These are phyloP conservation scores for Notoglanidium macrostoma DNA, from an alignment of 2,797 vertebrate genomes.

Conservation along the genomic window DNA sequence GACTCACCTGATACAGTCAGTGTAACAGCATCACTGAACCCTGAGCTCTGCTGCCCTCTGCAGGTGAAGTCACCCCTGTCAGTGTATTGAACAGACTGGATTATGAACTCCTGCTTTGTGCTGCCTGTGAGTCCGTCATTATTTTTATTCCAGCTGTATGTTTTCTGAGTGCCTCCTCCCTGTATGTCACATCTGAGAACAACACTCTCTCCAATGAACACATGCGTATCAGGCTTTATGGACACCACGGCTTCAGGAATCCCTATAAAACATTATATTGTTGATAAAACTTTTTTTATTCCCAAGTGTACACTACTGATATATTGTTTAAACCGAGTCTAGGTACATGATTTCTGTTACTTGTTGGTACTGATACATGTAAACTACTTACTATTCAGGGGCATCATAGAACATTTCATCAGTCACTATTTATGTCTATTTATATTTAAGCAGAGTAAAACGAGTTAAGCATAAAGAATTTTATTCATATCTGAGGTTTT, in stretches of 20 bases:
- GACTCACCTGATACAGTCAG: background rate
- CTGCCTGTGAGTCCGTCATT: background rate
- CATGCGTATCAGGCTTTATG: background rate
- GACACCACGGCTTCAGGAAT: background rate
- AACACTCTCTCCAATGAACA: background rate
- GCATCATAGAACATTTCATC: too few species aligned
- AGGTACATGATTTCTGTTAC: background rate
- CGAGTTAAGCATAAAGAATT: background rate
- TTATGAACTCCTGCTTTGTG: background rate
- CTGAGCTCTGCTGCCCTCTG: background rate
- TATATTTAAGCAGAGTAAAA: too few species aligned
- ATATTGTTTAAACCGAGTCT: too few species aligned
- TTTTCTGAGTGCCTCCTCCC: background rate
- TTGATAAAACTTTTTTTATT: background rate
- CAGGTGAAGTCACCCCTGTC: background rate
- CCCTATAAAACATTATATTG: background rate
- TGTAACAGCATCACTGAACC: constrained; percentile 4
- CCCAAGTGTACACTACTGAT: too few species aligned
- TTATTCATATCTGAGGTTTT: background rate
- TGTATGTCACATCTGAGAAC: background rate
- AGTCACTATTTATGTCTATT: too few species aligned
- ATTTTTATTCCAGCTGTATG: background rate
- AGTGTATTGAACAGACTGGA: background rate
- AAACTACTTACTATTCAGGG: too few species aligned
- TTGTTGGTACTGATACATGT: background rate